Evolutionary conservation across 1,140 invertebrate species (phyloP).

Genomic region (Tyrophagus putrescentiae): DNA sequence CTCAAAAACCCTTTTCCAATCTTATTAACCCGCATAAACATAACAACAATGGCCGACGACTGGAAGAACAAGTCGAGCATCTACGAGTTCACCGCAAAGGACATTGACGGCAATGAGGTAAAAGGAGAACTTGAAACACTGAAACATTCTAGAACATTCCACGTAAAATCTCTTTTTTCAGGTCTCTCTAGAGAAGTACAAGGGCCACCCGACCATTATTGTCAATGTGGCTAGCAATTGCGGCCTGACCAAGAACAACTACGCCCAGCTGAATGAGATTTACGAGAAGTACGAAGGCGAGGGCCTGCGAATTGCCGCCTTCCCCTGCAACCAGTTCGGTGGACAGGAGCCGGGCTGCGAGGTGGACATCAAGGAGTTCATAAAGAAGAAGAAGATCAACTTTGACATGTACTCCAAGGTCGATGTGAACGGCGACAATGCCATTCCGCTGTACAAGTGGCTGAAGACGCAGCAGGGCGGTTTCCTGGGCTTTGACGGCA

Average conservation of each 20-base stretch:
- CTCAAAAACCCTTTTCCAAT: too few species aligned
- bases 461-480: constrained; percentile 54
- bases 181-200: constrained; percentile 27
- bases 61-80: constrained; percentile 11
- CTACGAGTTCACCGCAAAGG: constrained; percentile 56
- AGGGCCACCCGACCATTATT: constrained; percentile 47
- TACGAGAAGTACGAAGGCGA: constrained; percentile 48
- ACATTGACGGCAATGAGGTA: constrained; percentile 56
- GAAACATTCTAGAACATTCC: neutral
- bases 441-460: constrained; percentile 69
- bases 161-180: constrained; percentile 32
- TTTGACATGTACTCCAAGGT: constrained; percentile 67
- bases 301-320: constrained; percentile 61
- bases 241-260: constrained; percentile 60
- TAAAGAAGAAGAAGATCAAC: constrained; percentile 46
- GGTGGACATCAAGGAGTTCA: constrained; percentile 55
- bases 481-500: constrained; percentile 34
- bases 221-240: constrained; percentile 77
- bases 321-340: constrained; percentile 84
- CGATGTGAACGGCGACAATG: constrained; percentile 68
- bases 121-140: constrained; percentile 34
- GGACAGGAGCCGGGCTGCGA: constrained; percentile 56
- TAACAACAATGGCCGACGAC: constrained; percentile 39
- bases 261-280: constrained; percentile 53
- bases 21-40: constrained; percentile 54